These are phyloP conservation scores for Haliclona indistincta DNA, from an alignment of 37 sponge, comb jelly and placozoan genomes.

Conservation along the genomic window DNA sequence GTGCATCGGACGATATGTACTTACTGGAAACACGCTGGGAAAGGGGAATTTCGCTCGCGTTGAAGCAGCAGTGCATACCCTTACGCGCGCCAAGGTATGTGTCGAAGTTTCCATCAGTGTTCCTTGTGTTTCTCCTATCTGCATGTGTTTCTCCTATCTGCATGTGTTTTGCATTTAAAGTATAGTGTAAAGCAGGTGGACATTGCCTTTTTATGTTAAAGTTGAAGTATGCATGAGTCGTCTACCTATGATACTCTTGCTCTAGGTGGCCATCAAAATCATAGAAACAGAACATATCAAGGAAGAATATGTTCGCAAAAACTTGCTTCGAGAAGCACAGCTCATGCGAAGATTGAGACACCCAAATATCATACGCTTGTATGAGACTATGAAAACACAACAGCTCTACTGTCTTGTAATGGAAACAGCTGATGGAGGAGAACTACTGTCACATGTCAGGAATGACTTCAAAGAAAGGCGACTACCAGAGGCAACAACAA, in stretches of 20 bases:
- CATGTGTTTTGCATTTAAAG: too few species aligned
- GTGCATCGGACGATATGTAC: slow-evolving; percentile 94
- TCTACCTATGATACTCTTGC: neutral
- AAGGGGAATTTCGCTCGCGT: slow-evolving; percentile 99
- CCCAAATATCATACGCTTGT: slow-evolving; percentile 97
- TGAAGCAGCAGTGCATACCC: slow-evolving; percentile 87
- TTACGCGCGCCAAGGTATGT: slow-evolving; percentile 88
- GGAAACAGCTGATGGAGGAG: slow-evolving; percentile 94
- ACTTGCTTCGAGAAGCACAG: slow-evolving; percentile 91
- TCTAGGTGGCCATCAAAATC: slow-evolving; percentile 95
- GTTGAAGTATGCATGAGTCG: too few species aligned
- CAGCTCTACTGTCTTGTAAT: slow-evolving; percentile 94
- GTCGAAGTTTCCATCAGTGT: too few species aligned
- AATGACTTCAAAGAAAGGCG: slow-evolving; percentile 83
- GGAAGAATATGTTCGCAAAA: slow-evolving; percentile 95
- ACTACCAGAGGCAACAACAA: slow-evolving; percentile 75
- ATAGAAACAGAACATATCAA: slow-evolving; percentile 95
- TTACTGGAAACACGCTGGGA: slow-evolving; percentile 84
- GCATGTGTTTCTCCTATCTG: too few species aligned
- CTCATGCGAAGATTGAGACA: slow-evolving; percentile 90
- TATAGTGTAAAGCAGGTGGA: too few species aligned
- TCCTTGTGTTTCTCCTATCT: too few species aligned
- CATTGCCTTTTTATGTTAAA: too few species aligned
- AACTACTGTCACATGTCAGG: slow-evolving; percentile 84
- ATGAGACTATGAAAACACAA: slow-evolving; percentile 96